Base-by-base conservation (phyloP, 2,113 vertebrate genomes). In the Aegotheles bennettii region DNA sequence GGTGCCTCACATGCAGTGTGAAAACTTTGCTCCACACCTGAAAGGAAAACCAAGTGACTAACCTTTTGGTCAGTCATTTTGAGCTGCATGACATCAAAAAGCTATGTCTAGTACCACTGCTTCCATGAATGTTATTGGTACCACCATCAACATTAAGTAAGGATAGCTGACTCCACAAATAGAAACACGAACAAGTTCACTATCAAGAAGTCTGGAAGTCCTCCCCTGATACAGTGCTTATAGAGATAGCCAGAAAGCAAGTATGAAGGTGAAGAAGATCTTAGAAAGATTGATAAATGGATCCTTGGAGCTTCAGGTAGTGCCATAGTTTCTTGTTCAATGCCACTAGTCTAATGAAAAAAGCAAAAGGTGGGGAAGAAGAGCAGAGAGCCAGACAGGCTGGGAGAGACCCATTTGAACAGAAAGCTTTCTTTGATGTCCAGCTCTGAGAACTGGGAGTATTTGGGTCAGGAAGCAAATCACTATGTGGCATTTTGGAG, bases 1-100 rank as follows among this genome's bases (percentile, higher is more conserved):
- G 4, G 15, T 91, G 70, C 60, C 54, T 93, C 83, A 71, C 47
- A 78, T 63, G 76, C 47, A 71, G 56, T 10, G 47, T 93, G 68
- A 70, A 88, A 95, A 84, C 68, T 90, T 94, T 57, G 51, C 57
- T 93, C 51, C 68, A 40, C 38, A 87, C 78, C 86, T 92, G 67
- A 87, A 93, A 84, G 82, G 69, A 87, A 97, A 90, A 70, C 31
- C 40, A 90, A 87, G 45, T 36, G 65, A 61, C 33, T 93, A 81
- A 73, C 47, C 43, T 89, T 94, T 86, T 85, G 83, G 45, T 95
- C 73, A 64, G 26, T 80, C 33, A 19, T 81, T 94, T 71, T 71
- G 29, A 93, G 33, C 85, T 86, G 60, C 23, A 12, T 50, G 74
- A 53, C 31, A 21, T 36, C 16, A 71, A 73, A 74, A 90, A 53